Base-by-base conservation (phyloP, 2,113 vertebrate genomes). In the Gopherus flavomarginatus region DNA sequence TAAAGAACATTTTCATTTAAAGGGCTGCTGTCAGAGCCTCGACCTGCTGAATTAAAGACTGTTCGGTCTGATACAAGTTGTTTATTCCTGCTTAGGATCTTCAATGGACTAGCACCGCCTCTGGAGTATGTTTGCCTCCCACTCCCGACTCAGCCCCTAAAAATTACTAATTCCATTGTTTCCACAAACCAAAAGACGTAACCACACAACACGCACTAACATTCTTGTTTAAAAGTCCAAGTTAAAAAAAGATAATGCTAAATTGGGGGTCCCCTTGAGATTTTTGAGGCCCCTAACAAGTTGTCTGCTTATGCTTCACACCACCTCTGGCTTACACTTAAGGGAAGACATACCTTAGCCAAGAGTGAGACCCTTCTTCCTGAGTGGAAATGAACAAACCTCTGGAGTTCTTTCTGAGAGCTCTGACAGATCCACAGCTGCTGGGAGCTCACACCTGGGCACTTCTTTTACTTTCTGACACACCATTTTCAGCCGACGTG, bases 341-440 rank as follows among this genome's bases (percentile, higher is more conserved):
- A 77, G 26, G 65, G 54, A n/a, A 88, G 79, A 88, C 87, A 86
- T 24, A 54, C 5, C 49, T 50, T 50, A n/a, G 12, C 22, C 5
- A 19, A n/a, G 52, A 11, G 47, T 1, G 2, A 59, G 42, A 62
- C 29, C 86, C 90, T 75, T 53, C 47, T 75, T 50, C 21, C 35
- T 94, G 57, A 92, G 65, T 80, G 86, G 90, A 88, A 90, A 90
- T 90, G 82, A 82, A 94, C 81, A 94, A 59, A 83, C 75, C 79
- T 83, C 78, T 19, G 50, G 69, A 56, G 1, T n/a, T 90, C 38
- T 84, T 89, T 65, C 44, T 88, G 85, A 57, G 5, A 77, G 4
- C 3, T 90, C 47, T 84, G 77, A 93, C 14, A 44, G 56, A 5
- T 1, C 88, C 86, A 87, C 59, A 85, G 24, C 65, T 89, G 6